phyloP scores from a whole-genome alignment of 1,140 invertebrate genomes.

The Drosophila parvula region DNA sequence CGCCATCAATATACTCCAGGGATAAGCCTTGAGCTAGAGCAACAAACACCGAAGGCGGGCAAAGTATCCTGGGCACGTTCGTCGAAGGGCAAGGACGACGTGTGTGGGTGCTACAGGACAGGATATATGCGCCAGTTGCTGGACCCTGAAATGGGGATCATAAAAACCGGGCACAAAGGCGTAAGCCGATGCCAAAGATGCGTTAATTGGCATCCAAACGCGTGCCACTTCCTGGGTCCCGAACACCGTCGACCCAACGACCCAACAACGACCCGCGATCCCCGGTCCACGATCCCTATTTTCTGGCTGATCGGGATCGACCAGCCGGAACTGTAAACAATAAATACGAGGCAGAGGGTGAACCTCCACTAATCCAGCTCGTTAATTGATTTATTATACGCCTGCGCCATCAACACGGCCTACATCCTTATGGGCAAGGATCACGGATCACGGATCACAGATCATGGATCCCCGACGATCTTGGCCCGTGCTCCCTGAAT shows the following conservation, averaged over 20 bases:
- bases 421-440: conserved; percentile 8
- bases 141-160: conserved; percentile 44
- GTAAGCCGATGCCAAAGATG: conserved; percentile 68
- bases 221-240: conserved; percentile 68
- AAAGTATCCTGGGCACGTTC: conserved; percentile 45
- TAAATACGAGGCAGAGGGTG: conserved; percentile 58
- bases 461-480: conserved; percentile 5
- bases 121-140: conserved; percentile 68
- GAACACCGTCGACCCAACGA: neutral
- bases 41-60: conserved; percentile 3
- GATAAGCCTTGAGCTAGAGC: conserved; percentile 18
- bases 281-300: conserved; percentile 9
- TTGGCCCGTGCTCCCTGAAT: conserved; percentile 46
- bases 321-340: conserved; percentile 82
- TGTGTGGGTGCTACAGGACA: conserved; percentile 71
- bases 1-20: conserved; percentile 12
- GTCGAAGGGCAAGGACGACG: conserved; percentile 24
- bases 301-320: conserved; percentile 50
- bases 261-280: conserved; percentile 4
- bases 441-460: conserved; percentile 13
- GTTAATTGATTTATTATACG: conserved; percentile 80
- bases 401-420: conserved; percentile 63
- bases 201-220: conserved; percentile 74
- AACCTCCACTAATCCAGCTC: conserved; percentile 57
- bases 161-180: conserved; percentile 56